Percentiles rank a stretch among this genome's conserved stretches.
Evolutionary conservation across 2,888 invertebrate genomes (phyloP).

Genomic region (Masnerella sp.): DNA sequence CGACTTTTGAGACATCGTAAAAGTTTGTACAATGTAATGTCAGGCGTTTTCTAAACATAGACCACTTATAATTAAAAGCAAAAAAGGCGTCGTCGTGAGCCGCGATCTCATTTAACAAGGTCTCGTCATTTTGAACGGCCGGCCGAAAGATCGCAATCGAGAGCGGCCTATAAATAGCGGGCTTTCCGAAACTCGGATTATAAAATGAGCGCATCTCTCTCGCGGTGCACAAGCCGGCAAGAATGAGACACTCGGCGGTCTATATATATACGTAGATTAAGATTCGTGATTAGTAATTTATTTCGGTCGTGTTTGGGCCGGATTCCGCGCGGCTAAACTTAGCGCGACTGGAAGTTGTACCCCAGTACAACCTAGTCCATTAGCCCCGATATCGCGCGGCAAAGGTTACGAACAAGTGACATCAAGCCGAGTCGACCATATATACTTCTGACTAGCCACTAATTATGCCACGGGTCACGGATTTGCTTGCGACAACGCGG

Average conservation of each 20-base stretch:
- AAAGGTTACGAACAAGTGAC: conserved; percentile 65
- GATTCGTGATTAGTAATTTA: conserved; percentile 75
- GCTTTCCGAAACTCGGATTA: conserved; percentile 11
- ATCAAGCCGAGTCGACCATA: conserved; percentile 31
- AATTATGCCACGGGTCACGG: conserved; percentile 47
- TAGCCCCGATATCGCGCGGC: conserved; percentile 72
- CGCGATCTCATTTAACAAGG: conserved; percentile 59
- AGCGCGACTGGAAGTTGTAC: conserved; percentile 68
- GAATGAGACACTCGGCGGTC: conserved; percentile 30
- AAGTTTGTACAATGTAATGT: too few species aligned
- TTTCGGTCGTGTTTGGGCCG: conserved; percentile 74
- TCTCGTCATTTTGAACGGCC: conserved; percentile 61
- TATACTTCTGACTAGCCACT: conserved; percentile 45
- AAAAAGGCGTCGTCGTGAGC: conserved; percentile 60
- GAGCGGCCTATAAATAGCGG: conserved; percentile 20
- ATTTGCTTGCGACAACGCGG: conserved; percentile 12
- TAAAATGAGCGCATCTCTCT: conserved; percentile 44
- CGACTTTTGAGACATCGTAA: too few species aligned
- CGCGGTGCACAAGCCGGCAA: conserved; percentile 16
- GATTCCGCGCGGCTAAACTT: conserved; percentile 73
- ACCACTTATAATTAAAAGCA: too few species aligned
- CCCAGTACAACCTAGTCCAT: conserved; percentile 75
- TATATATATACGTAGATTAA: conserved; percentile 70
- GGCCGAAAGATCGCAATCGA: conserved; percentile 6
- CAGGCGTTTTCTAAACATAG: too few species aligned